Evolutionary conservation across 2,797 vertebrate species (phyloP).

Genomic region (Nannoperca obscura): DNA sequence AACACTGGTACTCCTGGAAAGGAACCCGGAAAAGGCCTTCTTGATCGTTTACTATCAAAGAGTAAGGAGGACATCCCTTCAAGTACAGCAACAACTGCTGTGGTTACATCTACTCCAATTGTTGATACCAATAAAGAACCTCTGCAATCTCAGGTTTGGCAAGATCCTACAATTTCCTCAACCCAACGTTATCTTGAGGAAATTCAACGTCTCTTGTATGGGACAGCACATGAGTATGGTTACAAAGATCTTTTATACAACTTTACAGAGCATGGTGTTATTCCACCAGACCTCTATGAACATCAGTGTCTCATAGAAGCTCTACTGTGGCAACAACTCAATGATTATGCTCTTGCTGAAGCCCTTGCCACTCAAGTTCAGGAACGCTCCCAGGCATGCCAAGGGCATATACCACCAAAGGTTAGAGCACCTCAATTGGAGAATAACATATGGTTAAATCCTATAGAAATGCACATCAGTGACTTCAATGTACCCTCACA

Average conservation of each 20-base stretch:
- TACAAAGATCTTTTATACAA: constrained; percentile 86
- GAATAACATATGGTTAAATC: constrained; percentile 64
- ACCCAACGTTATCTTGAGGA: constrained; percentile 83
- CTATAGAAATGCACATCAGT: constrained; percentile 77
- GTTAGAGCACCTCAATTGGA: constrained; percentile 56
- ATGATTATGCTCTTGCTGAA: constrained; percentile 84
- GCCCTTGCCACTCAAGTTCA: constrained; percentile 74
- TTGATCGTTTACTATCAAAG: constrained; percentile 80
- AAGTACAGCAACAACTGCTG: constrained; percentile 45
- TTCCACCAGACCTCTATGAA: constrained; percentile 85
- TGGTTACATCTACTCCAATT: constrained; percentile 19
- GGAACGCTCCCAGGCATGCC: constrained; percentile 49
- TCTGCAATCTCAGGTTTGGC: constrained; percentile 43
- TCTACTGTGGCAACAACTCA: constrained; percentile 88
- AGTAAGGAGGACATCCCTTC: constrained; percentile 63
- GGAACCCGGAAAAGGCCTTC: constrained; percentile 78
- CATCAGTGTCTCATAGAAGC: constrained; percentile 87
- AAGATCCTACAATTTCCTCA: constrained; percentile 73
- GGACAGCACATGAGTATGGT: constrained; percentile 83
- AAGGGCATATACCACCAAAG: constrained; percentile 46
- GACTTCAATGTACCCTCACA: constrained; percentile 83
- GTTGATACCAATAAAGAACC: constrained; percentile 38
- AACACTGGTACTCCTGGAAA: constrained; percentile 40
- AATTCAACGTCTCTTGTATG: constrained; percentile 84
- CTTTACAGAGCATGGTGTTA: constrained; percentile 84